Evolutionary conservation across 2,113 vertebrate species (phyloP).

Genomic region (Crotophaga sulcirostris): DNA sequence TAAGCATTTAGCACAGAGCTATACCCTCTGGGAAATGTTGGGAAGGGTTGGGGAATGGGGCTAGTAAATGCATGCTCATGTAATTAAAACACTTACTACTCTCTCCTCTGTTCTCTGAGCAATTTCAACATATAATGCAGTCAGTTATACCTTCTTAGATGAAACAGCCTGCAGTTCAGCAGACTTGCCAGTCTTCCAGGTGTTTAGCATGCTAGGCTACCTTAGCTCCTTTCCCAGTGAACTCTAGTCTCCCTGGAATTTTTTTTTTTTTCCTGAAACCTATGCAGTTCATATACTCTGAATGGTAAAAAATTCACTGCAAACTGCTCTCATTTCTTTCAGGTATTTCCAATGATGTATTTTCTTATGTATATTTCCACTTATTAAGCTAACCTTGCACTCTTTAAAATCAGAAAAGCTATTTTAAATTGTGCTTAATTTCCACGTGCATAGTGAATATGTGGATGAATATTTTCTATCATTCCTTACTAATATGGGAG

Average conservation of each 20-base stretch:
- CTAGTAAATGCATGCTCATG: not conserved
- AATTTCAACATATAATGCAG: not conserved
- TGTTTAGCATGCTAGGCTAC: not conserved
- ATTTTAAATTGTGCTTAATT: not conserved
- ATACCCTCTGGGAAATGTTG: not conserved
- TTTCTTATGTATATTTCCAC: not conserved
- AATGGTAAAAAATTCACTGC: not conserved
- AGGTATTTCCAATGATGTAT: not conserved
- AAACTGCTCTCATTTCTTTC: not conserved
- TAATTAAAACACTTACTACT: not conserved
- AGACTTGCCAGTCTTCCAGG: not conserved
- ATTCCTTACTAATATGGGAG: constrained; percentile 3
- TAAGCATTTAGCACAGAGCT: not conserved
- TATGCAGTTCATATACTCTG: not conserved
- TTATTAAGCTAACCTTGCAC: not conserved
- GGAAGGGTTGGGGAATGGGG: not conserved
- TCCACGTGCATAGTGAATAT: not conserved
- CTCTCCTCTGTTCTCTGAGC: not conserved
- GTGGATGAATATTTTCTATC: not conserved
- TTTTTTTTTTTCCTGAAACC: not conserved
- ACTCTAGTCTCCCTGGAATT: not conserved
- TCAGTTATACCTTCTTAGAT: not conserved
- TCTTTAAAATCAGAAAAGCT: not conserved
- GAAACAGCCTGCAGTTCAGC: not conserved
- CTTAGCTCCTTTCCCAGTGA: not conserved